phyloP scores from a whole-genome alignment of 2,888 invertebrate genomes.

The Azorinus chamasolen region DNA sequence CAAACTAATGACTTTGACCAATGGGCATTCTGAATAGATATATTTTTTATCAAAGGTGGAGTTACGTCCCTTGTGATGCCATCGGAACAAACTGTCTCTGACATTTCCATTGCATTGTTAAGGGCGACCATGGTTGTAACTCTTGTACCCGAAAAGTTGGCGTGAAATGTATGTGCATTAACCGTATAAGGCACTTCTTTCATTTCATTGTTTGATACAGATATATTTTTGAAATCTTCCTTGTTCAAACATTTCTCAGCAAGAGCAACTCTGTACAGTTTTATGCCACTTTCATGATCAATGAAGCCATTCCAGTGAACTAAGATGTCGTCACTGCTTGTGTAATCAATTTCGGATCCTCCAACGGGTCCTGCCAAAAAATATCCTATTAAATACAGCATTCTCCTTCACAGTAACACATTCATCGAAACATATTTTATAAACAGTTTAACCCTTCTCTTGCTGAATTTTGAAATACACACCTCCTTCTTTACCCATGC shows the following conservation, averaged over 20 bases:
- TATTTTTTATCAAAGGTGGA: conserved; percentile 52
- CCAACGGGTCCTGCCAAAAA: conserved; percentile 28
- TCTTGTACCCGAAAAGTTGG: conserved; percentile 45
- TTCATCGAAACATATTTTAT: no score
- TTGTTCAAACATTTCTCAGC: conserved; percentile 47
- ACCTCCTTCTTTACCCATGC: no score
- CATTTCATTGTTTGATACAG: no score
- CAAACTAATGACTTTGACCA: conserved; percentile 53
- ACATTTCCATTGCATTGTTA: conserved; percentile 73
- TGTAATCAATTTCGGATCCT: conserved; percentile 69
- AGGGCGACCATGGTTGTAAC: conserved; percentile 67
- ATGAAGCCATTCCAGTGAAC: conserved; percentile 70
- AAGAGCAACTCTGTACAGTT: conserved; percentile 57
- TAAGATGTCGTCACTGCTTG: conserved; percentile 42
- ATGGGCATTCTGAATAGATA: conserved; percentile 46
- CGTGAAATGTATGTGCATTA: no score
- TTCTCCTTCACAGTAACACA: no score
- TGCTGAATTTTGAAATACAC: no score
- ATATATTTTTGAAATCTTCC: conserved; percentile 9
- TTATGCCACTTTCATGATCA: conserved; percentile 74
- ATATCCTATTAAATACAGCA: no score
- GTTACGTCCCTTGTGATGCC: conserved; percentile 69
- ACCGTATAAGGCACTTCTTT: no score
- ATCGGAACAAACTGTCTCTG: conserved; percentile 72
- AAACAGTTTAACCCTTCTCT: no score